These are phyloP conservation scores for Athene cunicularia DNA, from an alignment of 2,113 vertebrate genomes.

Conservation along the genomic window DNA sequence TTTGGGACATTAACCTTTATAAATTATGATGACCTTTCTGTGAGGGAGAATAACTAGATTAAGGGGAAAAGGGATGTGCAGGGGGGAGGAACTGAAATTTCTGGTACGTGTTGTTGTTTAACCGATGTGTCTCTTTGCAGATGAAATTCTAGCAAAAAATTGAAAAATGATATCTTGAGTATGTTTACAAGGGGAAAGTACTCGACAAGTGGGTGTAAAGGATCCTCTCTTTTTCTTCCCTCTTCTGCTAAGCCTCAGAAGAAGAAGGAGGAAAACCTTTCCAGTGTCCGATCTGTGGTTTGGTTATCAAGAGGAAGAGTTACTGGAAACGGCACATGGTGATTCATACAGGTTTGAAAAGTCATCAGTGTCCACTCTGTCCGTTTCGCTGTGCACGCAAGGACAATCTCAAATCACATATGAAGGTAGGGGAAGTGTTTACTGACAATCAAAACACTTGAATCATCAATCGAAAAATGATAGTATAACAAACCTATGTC, in stretches of 20 bases:
- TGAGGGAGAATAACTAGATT: background rate
- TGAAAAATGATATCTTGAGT: background rate
- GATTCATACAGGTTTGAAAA: constrained; percentile 98
- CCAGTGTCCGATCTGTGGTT: constrained; percentile 97
- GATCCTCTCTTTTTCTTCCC: constrained; percentile 44
- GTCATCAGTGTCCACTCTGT: constrained; percentile 97
- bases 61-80: background rate
- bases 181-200: background rate
- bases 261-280: constrained; percentile 98
- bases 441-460: background rate
- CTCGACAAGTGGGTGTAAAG: background rate
- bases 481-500: background rate
- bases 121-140: background rate
- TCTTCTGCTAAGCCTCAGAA: constrained; percentile 85
- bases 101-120: background rate
- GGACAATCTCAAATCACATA: constrained; percentile 99
- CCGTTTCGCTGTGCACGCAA: constrained; percentile 99
- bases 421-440: constrained; percentile 89
- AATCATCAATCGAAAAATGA: background rate
- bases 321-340: constrained; percentile 99
- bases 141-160: background rate
- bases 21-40: constrained; percentile 39
- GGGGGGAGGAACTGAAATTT: background rate
- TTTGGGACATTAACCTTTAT: constrained; percentile 41
- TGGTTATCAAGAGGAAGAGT: constrained; percentile 99